These are phyloP conservation scores for Tenebrosternarchus preto DNA, from an alignment of 2,113 vertebrate genomes.

Conservation along the genomic window DNA sequence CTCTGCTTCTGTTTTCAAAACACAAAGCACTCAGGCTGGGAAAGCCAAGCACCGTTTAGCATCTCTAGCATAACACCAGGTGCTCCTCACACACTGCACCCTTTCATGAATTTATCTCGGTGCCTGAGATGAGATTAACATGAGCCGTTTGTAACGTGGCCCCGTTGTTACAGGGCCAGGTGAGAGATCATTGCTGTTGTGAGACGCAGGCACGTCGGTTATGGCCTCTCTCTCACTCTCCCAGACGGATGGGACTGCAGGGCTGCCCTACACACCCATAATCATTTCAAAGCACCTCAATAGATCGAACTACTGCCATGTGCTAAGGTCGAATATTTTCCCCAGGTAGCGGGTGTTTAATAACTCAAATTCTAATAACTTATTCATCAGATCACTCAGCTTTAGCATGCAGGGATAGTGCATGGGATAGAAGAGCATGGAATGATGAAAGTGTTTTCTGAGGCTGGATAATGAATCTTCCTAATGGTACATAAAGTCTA, in stretches of 20 bases:
- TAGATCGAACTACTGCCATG: not conserved
- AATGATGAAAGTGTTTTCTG: constrained; percentile 41
- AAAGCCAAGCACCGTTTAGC: constrained; percentile 7
- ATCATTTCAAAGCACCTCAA: not conserved
- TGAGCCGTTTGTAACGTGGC: not conserved
- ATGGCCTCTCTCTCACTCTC: not conserved
- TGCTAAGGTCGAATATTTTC: not conserved
- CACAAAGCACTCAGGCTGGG: not conserved
- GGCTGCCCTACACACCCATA: not conserved
- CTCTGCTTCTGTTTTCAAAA: constrained; percentile 35
- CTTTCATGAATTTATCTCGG: constrained; percentile 18
- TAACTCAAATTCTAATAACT: constrained; percentile 19
- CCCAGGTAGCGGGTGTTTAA: constrained; percentile 28
- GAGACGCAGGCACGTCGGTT: not conserved
- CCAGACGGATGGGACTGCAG: not conserved
- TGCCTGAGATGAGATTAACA: constrained; percentile 21
- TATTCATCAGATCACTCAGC: constrained; percentile 25
- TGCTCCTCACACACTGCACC: not conserved
- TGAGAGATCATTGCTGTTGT: constrained; percentile 16
- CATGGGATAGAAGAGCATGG: not conserved
- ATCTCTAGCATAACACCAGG: constrained; percentile 25
- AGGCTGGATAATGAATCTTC: no score
- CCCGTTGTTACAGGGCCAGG: not conserved
- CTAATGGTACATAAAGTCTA: no score
- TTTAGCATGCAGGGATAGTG: not conserved